These are phyloP conservation scores for Drosophila cardini DNA, from an alignment of 1,140 invertebrate genomes.

Conservation along the genomic window DNA sequence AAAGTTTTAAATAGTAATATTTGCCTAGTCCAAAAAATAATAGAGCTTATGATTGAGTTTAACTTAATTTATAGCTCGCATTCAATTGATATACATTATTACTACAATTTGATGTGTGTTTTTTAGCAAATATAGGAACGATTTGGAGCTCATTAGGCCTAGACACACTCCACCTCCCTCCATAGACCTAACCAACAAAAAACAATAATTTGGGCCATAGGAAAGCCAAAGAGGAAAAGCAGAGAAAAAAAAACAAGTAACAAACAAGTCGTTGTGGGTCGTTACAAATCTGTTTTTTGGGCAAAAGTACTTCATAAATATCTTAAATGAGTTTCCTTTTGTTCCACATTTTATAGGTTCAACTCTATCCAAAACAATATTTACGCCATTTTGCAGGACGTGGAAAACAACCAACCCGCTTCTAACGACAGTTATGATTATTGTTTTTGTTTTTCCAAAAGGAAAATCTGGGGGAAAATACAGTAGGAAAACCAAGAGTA, in stretches of 20 bases:
- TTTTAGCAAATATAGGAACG: slow-evolving; percentile 5
- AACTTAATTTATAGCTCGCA: background rate
- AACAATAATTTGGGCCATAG: slow-evolving; percentile 18
- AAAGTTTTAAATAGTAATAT: too few relatives aligned
- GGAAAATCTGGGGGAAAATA: too few relatives aligned
- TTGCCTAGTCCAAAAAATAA: slow-evolving; percentile 5
- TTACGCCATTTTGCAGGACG: slow-evolving; percentile 47
- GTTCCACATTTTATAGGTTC: slow-evolving; percentile 66
- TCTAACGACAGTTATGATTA: slow-evolving; percentile 65
- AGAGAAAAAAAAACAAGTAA: slow-evolving; percentile 13
- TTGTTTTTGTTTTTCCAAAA: slow-evolving; percentile 53
- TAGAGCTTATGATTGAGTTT: slow-evolving; percentile 7
- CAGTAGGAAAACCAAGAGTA: background rate
- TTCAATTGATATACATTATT: slow-evolving; percentile 18
- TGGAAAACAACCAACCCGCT: background rate
- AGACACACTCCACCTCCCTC: slow-evolving; percentile 25
- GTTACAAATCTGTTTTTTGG: slow-evolving; percentile 56
- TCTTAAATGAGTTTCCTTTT: slow-evolving; percentile 75
- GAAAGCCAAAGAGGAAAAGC: slow-evolving; percentile 16
- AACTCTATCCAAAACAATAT: slow-evolving; percentile 29
- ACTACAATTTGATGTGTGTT: slow-evolving; percentile 13
- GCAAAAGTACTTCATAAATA: slow-evolving; percentile 76
- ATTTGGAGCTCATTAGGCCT: slow-evolving; percentile 48
- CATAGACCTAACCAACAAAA: background rate
- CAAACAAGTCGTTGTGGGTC: slow-evolving; percentile 44